A percentile compares a stretch with the other conserved stretches of the same genome.
Conservation (phyloP, 2,888 invertebrate genomes). For the Nowickia ferox region DNA sequence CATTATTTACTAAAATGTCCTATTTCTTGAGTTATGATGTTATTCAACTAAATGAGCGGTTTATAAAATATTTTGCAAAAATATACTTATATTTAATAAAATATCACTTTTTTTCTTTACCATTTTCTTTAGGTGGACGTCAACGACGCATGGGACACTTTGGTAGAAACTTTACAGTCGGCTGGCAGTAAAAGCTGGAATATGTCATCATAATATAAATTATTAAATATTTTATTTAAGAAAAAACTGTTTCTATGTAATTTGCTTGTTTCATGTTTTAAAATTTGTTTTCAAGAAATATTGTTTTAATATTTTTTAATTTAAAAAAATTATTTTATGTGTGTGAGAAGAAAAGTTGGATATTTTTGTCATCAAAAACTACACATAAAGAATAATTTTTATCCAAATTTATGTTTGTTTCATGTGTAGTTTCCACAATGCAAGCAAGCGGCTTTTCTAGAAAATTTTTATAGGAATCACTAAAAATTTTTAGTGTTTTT, state of each 20-base stretch:
- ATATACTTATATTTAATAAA: not conserved
- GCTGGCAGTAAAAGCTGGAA: conserved; percentile 78
- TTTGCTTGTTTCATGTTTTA: conserved; percentile 47
- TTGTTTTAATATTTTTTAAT: conserved; percentile 35
- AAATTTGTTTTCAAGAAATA: conserved; percentile 5
- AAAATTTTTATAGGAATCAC: no score
- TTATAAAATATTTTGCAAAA: not conserved
- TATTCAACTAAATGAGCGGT: no score
- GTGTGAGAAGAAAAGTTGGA: not conserved
- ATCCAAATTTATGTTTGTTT: no score
- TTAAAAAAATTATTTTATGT: conserved; percentile 5
- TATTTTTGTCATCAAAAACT: not conserved
- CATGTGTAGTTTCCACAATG: no score
- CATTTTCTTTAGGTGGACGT: conserved; percentile 84
- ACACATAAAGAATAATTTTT: conserved; percentile 16
- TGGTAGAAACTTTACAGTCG: conserved; percentile 92
- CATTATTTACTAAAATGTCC: no score
- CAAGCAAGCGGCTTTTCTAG: no score
- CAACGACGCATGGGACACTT: conserved; percentile 91
- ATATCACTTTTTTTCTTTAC: conserved; percentile 19
- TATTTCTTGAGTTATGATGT: no score
- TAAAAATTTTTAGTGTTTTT: no score
- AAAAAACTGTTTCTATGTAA: conserved; percentile 38
- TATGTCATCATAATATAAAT: conserved; percentile 11
- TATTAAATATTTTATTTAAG: conserved; percentile 42